Base-by-base conservation (phyloP, 1,140 invertebrate genomes). In the Lepidurus packardi region DNA sequence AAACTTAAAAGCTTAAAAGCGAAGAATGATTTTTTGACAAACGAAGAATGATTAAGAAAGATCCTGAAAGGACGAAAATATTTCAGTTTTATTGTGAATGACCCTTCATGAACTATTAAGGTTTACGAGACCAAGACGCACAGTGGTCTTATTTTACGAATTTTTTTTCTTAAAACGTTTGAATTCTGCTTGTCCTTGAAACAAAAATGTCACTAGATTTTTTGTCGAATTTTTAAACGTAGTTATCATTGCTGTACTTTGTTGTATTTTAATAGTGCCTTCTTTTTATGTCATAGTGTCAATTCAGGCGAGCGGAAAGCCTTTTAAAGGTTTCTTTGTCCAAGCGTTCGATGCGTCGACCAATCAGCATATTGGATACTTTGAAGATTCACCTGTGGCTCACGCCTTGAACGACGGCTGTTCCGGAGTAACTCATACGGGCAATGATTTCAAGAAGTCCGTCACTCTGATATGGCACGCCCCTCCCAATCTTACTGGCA, bases 241-340 rank as follows among this genome's bases (percentile, higher is more conserved):
- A 47, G 45, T 47, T 47, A 5, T 34, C 3, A 34, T 34, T 34
- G 34, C 3, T 3, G 34, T 4, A 4, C 34, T 4, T 34, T 34
- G 4, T 34, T 34, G 34, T 47, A 2, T 7, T 47, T 11, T 47
- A 47, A 47, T 47, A 11, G 10, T 47, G 10, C 45, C 8, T 65
- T 65, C 2, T 65, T 65, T 65, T 65, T n/a, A n/a, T n/a, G 1
- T n/a, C 13, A 65, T 65, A 65, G 53, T 65, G 16, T 65, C 53
- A 7, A 65, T 65, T 65, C 53, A 65, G 21, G 21, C 53, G 21
- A 9, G 1, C 13, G 53, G 53, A 9, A 65, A 65, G 53, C 53
- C 53, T 7, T 78, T 78, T 43, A 78, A 44, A 43, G 78, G 78
- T n/a, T 78, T 78, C 43, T 73, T 77, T 21, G 42, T 78, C n/a